These are phyloP conservation scores for Corythoichthys haematopterus DNA, from an alignment of 2,113 vertebrate genomes.

Conservation along the genomic window DNA sequence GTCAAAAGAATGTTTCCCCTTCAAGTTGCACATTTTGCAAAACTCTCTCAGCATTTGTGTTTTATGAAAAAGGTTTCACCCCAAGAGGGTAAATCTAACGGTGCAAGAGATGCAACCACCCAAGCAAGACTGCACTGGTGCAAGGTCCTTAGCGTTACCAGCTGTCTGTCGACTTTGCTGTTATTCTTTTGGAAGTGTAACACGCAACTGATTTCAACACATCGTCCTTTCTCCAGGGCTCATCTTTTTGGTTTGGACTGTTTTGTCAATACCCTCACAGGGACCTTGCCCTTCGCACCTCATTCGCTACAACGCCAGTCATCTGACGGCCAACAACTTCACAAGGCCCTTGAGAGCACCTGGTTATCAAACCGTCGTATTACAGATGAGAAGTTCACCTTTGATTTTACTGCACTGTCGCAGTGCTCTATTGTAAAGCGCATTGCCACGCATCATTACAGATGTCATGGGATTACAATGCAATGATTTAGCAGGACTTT, in stretches of 20 bases:
- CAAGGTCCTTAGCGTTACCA: background rate
- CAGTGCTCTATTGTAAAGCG: background rate
- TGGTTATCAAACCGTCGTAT: slow-evolving; percentile 24
- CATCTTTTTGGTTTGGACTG: slow-evolving; percentile 9
- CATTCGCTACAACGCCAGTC: slow-evolving; percentile 41
- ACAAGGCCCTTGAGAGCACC: slow-evolving; percentile 32
- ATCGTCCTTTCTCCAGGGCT: slow-evolving; percentile 3
- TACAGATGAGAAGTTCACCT: slow-evolving; percentile 18
- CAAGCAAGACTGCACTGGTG: slow-evolving; percentile 4
- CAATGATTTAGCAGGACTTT: background rate
- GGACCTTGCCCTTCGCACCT: slow-evolving; percentile 36
- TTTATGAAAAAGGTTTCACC: slow-evolving; percentile 10
- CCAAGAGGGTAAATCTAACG: slow-evolving; percentile 13
- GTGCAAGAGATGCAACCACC: background rate
- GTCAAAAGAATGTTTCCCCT: slow-evolving; percentile 50
- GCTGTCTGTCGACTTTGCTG: background rate
- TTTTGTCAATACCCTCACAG: slow-evolving; percentile 15
- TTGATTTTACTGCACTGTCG: slow-evolving; percentile 35
- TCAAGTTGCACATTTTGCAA: slow-evolving; percentile 30
- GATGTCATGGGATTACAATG: background rate
- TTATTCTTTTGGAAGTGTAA: slow-evolving; percentile 5
- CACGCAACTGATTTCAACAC: slow-evolving; percentile 5
- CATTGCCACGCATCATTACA: slow-evolving; percentile 3
- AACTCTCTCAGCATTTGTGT: slow-evolving; percentile 25
- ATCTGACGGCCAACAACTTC: slow-evolving; percentile 38